Base-by-base conservation (phyloP, 2,113 vertebrate genomes). In the Cranoglanis bouderius region DNA sequence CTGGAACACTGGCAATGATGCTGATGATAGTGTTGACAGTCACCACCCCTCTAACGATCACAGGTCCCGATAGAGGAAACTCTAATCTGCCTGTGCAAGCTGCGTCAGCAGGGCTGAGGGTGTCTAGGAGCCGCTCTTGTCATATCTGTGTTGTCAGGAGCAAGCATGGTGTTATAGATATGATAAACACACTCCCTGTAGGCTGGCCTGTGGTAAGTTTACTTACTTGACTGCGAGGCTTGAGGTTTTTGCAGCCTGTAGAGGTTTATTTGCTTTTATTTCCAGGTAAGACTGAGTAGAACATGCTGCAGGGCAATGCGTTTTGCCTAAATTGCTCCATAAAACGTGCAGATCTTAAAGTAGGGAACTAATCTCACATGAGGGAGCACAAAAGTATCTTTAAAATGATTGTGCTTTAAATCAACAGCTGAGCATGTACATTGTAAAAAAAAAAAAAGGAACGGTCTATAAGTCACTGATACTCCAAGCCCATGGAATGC, bases 251-350 rank as follows among this genome's bases (percentile, higher is more conserved):
- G 35, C 38, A 51, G 84, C 89, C 63, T 90, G 91, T 89, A 75
- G 88, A 86, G 83, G 77, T 90, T 92, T 89, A 90, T 77, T 83
- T 87, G 87, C 35, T 87, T 83, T 51, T 85, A 89, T 91, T 89
- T 85, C 49, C 46, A 86, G 89, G 86, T 87, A 84, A 78, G 85
- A 29, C 53, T 82, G 87, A 91, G 85, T 84, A 55, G 78, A 85
- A 89, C 82, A 72, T 57, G 86, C 91, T 86, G 32, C 9, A 80
- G 87, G 87, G 89, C 74, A 91, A 78, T 84, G 90, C 87, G 67
- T 29, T 72, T 77, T 35, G 38, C 90, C 86, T 91, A 93, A 95
- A 94, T 93, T 93, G 91, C 87, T 78, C 91, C 55, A 93, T 94
- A 94, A 95, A 93, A 90, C 49, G 92, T 88, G 90, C 86, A 86